phyloP scores from a whole-genome alignment of 2,888 invertebrate species.

The Ectemnius lituratus region DNA sequence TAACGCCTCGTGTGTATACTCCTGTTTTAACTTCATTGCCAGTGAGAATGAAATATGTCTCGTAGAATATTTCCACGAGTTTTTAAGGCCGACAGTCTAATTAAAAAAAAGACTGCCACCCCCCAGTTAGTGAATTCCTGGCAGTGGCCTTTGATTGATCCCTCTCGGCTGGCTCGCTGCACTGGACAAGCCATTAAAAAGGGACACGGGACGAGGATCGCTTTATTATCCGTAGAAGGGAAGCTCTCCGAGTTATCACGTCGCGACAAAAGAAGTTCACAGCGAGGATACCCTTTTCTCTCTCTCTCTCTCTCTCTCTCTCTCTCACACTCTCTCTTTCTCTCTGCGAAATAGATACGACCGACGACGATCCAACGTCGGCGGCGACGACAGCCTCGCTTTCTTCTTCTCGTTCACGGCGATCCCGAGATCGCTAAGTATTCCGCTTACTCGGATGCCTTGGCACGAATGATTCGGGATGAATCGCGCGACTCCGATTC shows the following conservation, averaged over 20 bases:
- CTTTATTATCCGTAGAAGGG: slow-evolving; percentile 41
- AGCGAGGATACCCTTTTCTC: slow-evolving; percentile 31
- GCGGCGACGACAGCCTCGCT: neutral
- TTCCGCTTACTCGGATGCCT: slow-evolving; percentile 63
- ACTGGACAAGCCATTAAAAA: slow-evolving; percentile 37
- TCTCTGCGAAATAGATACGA: neutral
- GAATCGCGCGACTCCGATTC: slow-evolving; percentile 55
- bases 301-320: slow-evolving; percentile 31
- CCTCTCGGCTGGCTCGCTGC: neutral
- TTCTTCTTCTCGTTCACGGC: slow-evolving; percentile 8
- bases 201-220: slow-evolving; percentile 33
- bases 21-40: too few relatives aligned
- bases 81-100: too few relatives aligned
- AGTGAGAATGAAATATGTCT: neutral
- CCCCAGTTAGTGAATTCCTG: neutral
- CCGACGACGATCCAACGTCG: slow-evolving; percentile 19
- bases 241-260: slow-evolving; percentile 24
- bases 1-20: too few relatives aligned
- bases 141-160: slow-evolving; percentile 2
- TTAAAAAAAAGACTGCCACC: too few relatives aligned
- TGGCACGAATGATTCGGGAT: slow-evolving; percentile 57
- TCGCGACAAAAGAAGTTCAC: slow-evolving; percentile 41
- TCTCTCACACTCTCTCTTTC: slow-evolving; percentile 35
- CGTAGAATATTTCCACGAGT: too few relatives aligned
- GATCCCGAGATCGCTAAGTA: slow-evolving; percentile 55